phyloP scores from a whole-genome alignment of 2,797 vertebrate genomes.

The Pantherophis vulpinus region DNA sequence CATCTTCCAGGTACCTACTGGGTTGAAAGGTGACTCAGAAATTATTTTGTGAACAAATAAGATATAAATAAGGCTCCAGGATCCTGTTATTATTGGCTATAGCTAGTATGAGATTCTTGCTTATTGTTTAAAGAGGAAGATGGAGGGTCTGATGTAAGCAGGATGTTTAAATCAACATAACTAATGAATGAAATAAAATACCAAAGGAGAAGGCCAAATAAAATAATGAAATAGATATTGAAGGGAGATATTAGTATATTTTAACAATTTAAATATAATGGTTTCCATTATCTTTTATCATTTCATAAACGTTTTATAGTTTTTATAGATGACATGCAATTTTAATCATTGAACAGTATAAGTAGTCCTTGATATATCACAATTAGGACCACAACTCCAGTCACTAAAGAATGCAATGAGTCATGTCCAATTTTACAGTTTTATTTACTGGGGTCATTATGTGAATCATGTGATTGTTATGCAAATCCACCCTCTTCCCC shows the following conservation, averaged over 20 bases:
- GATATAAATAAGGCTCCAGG: not conserved
- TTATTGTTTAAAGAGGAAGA: not conserved
- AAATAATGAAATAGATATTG: not conserved
- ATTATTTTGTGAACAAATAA: not conserved
- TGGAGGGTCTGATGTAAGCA: not conserved
- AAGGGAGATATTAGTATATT: not conserved
- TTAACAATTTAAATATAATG: not conserved
- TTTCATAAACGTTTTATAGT: not conserved
- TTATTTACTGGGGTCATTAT: not conserved
- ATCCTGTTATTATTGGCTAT: not conserved
- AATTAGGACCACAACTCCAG: not conserved
- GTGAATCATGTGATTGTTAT: not conserved
- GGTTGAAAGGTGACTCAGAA: not conserved
- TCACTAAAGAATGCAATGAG: not conserved
- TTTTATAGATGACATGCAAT: not conserved
- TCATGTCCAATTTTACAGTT: not conserved
- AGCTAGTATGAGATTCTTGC: not conserved
- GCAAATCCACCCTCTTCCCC: not conserved
- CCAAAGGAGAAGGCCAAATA: not conserved
- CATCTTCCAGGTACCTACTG: not conserved
- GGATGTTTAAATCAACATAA: not conserved
- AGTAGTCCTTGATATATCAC: not conserved
- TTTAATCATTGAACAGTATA: not conserved
- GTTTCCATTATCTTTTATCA: not conserved
- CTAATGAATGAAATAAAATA: not conserved